Evolutionary conservation across 2,888 invertebrate species (phyloP), one percentile per base, ranked within the genome.

Genomic region (Theretra japonica): DNA sequence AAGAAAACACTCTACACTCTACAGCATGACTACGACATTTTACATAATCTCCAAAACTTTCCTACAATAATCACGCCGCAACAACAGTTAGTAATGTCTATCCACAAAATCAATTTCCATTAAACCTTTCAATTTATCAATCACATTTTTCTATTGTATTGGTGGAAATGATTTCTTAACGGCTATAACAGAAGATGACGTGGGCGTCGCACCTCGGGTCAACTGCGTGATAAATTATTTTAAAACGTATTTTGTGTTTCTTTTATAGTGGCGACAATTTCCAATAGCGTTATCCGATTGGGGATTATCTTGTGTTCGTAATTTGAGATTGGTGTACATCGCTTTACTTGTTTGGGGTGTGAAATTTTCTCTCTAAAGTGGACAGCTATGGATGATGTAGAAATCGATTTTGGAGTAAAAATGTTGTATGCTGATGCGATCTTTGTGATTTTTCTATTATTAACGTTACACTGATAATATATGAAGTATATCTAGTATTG

Each of bases 141-240:
- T 65, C 65, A 65, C 15, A 41, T 30, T n/a, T 53, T 53, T 25
- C n/a, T 23, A 41, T 65, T 65, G n/a, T 65, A 30, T 60, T 41
- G 62, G 62, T 48, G 41, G 65, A 65, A 41, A 65, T 65, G 23
- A 65, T 65, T 65, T 60, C 60, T 60, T 41, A 48, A 65, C 23
- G 48, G 15, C 65, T 23, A 65, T 65, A 65, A 41, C 48, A 19
- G 28, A 11, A 23, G 33, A 23, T 15, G 17, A 48, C 65, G 65
- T 65, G 65, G 65, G 65, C 48, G 65, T 23, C 48, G 23, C 60
- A 60, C 60, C 60, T 33, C 70, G 75, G 85, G 86, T 84, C 84
- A 85, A 80, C 81, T 80, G 81, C 82, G 79, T 80, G 77, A 85
- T 89, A 88, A 89, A 89, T 87, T 85, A 84, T 76, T 73, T 82